Conservation (phyloP, 1,140 invertebrate species). For the Drosophila pallidifrons region DNA sequence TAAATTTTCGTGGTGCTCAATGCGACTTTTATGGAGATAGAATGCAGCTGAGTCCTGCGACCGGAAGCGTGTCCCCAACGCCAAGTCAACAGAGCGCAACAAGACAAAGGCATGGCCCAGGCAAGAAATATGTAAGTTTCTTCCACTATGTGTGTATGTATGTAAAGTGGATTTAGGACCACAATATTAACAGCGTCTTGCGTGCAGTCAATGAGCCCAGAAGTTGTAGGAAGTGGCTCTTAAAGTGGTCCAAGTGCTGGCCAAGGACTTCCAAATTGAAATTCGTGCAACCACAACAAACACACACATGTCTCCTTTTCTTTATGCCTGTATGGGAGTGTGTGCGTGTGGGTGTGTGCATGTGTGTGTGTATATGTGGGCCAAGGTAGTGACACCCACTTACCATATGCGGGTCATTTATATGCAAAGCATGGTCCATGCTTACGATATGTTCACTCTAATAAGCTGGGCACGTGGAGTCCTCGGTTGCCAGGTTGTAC, state of each 20-base stretch:
- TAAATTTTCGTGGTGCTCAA: conserved; percentile 66
- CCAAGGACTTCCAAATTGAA: conserved; percentile 53
- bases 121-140: conserved; percentile 7
- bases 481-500: conserved; percentile 39
- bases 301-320: conserved; percentile 1
- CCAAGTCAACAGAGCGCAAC: conserved; percentile 35
- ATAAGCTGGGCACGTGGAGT: conserved; percentile 63
- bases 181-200: conserved; percentile 15
- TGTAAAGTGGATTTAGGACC: conserved; percentile 28
- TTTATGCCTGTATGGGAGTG: neutral
- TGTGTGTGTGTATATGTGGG: conserved; percentile 37
- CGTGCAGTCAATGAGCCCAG: conserved; percentile 58
- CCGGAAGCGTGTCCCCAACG: conserved; percentile 5
- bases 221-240: conserved; percentile 39
- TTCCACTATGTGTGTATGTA: neutral
- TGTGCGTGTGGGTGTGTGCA: neutral
- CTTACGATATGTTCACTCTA: conserved; percentile 69
- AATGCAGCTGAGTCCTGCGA: conserved; percentile 66
- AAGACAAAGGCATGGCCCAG: conserved; percentile 22
- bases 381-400: conserved; percentile 33
- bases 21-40: conserved; percentile 76
- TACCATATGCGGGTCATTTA: conserved; percentile 71
- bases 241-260: conserved; percentile 60
- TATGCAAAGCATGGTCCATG: conserved; percentile 75
- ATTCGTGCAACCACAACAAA: conserved; percentile 36